Evolutionary conservation across 2,888 invertebrate genomes (phyloP), one percentile per base, ranked within the genome.

Genomic region (Steinernema hermaphroditum): DNA sequence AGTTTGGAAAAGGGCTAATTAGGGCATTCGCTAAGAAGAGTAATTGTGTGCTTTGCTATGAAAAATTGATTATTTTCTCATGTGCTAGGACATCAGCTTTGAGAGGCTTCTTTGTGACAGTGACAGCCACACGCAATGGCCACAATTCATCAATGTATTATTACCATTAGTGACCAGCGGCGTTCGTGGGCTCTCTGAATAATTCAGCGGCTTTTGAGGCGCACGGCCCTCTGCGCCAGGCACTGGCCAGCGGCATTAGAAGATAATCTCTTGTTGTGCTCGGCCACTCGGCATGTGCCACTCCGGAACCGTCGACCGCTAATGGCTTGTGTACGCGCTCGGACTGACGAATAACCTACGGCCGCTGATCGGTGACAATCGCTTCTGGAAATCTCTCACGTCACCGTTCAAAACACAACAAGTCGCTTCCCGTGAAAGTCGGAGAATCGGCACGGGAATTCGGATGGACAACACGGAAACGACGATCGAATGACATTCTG

Each of bases 401-500:
- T 54, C 54, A 54, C 27, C 4, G 27, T 62, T 19, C 72, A 68
- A 44, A 68, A 72, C 27, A 41, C 72, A 68, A 72, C 0, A 72
- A 68, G 72, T 72, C 72, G 27, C 43, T 68, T 72, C 72, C 29
- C 44, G 62, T 19, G 72, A 68, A 12, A 72, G 57, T 68, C 72
- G 69, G 27, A 43, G 57, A 4, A 72, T 68, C 4, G 72, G 62
- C 43, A 72, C 46, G 19, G 68, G n/a, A 1, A 68, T 37, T 19
- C 72, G 69, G 43, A 62, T 34, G 2, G 19, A 22, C 22, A 49
- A 19, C 49, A 54, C 2, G 12, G 37, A 37, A 37, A 37, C 4
- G 37, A 12, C 4, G 37, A 37, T 37, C 37, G 12, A 37, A 37
- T 37, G 37, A 8, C 37, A 37, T 37, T 37, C 37, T 4, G 37